These are phyloP conservation scores for Nothoprocta perdicaria DNA, from an alignment of 2,113 vertebrate genomes.

Conservation along the genomic window DNA sequence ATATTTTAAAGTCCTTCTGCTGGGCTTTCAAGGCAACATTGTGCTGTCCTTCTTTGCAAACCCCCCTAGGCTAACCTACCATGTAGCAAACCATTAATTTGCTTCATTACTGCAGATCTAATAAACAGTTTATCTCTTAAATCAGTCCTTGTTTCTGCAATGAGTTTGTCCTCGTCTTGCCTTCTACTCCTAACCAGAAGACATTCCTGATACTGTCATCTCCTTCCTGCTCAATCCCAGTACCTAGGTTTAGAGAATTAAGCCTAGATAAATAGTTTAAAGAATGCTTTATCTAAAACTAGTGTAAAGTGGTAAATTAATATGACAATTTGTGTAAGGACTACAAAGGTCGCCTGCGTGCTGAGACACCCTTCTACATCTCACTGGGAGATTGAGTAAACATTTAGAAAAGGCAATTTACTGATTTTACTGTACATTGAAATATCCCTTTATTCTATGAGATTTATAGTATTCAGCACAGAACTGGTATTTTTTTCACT, in stretches of 20 bases:
- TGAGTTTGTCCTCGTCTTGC: neutral
- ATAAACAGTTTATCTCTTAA: neutral
- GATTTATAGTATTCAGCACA: neutral
- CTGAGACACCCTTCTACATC: neutral
- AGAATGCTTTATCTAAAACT: neutral
- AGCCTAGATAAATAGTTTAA: no score
- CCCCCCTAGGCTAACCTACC: neutral
- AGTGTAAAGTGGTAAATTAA: neutral
- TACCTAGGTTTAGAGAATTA: neutral
- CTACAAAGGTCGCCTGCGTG: neutral
- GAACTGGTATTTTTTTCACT: neutral
- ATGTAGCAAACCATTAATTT: neutral
- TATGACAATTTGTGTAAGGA: neutral
- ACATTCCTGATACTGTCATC: neutral
- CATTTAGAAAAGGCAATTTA: conserved; percentile 33
- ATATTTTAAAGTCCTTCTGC: neutral
- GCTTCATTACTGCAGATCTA: neutral
- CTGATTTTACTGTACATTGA: neutral
- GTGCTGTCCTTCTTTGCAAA: neutral
- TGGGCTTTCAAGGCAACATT: neutral
- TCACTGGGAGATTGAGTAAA: neutral
- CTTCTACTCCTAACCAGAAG: neutral
- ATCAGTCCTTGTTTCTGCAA: neutral
- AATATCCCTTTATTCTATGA: neutral
- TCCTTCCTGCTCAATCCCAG: neutral